Evolutionary conservation across 2,113 vertebrate species (phyloP).

Genomic region (Nannospalax galili): DNA sequence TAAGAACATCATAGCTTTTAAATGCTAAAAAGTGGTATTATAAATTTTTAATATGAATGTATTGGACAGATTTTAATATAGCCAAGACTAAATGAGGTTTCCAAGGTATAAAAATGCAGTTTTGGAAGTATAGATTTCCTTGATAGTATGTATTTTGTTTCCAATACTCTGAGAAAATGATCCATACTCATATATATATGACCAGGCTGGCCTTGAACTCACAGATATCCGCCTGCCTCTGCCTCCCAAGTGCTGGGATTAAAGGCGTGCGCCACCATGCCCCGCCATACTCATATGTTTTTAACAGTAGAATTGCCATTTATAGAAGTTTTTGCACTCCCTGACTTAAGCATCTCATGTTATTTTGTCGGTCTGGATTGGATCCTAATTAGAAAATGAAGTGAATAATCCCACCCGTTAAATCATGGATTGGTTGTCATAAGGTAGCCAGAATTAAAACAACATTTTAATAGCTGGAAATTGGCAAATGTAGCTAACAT

Average conservation of each 20-base stretch:
- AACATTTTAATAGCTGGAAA: constrained; percentile 12
- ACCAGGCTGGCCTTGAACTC: too few species aligned
- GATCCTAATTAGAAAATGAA: constrained; percentile 10
- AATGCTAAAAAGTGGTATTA: constrained; percentile 33
- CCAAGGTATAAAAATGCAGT: constrained; percentile 18
- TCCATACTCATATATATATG: not conserved
- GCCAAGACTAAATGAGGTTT: not conserved
- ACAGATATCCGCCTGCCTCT: too few species aligned
- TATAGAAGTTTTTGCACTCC: not conserved
- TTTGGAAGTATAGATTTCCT: constrained; percentile 43
- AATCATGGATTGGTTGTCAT: not conserved
- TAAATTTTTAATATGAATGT: constrained; percentile 41
- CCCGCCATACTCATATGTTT: too few species aligned
- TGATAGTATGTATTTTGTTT: constrained; percentile 6
- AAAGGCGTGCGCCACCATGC: too few species aligned
- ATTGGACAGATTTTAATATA: constrained; percentile 49
- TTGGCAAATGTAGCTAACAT: not conserved
- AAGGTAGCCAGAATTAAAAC: not conserved
- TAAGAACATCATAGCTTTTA: constrained; percentile 34
- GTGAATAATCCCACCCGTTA: not conserved
- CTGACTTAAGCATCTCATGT: not conserved
- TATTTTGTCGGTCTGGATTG: not conserved
- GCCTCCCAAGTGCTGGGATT: too few species aligned
- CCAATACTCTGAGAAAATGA: not conserved
- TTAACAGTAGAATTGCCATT: not conserved